phyloP scores from a whole-genome alignment of 2,113 vertebrate genomes.

The Pipa parva region DNA sequence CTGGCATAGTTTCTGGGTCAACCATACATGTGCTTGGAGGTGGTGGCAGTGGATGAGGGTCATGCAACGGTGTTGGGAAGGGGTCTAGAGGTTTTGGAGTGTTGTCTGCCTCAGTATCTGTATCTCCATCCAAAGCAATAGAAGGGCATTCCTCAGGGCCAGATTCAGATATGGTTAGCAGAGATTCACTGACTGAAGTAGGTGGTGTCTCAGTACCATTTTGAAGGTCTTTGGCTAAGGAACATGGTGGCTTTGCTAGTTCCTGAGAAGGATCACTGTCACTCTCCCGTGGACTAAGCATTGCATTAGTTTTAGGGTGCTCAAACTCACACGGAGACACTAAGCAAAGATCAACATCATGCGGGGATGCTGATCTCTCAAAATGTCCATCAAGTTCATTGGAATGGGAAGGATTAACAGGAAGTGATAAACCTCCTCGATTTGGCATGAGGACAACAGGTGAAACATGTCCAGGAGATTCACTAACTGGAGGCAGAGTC shows the following conservation, averaged over 20 bases:
- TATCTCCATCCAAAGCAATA: constrained; percentile 59
- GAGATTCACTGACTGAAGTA: constrained; percentile 74
- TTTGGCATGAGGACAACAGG: constrained; percentile 47
- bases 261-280: constrained; percentile 73
- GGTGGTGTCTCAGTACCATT: constrained; percentile 66
- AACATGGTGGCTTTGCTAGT: constrained; percentile 44
- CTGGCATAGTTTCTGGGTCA: constrained; percentile 67
- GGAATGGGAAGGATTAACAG: constrained; percentile 61
- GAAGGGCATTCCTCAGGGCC: constrained; percentile 68
- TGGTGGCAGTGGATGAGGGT: constrained; percentile 72
- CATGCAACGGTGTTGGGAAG: constrained; percentile 69
- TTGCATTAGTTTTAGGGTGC: constrained; percentile 64
- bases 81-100: constrained; percentile 65
- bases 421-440: constrained; percentile 60
- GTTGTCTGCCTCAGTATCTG: constrained; percentile 76
- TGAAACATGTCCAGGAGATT: constrained; percentile 60
- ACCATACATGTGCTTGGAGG: constrained; percentile 84
- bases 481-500: constrained; percentile 60
- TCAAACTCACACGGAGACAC: constrained; percentile 92
- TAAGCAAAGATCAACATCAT: constrained; percentile 88
- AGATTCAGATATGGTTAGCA: constrained; percentile 73
- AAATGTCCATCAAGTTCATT: constrained; percentile 47
- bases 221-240: constrained; percentile 27
- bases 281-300: constrained; percentile 54
- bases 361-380: constrained; percentile 64